Evolutionary conservation across 2,113 vertebrate genomes (phyloP).

Genomic region (Gnathonemus longibarbis): DNA sequence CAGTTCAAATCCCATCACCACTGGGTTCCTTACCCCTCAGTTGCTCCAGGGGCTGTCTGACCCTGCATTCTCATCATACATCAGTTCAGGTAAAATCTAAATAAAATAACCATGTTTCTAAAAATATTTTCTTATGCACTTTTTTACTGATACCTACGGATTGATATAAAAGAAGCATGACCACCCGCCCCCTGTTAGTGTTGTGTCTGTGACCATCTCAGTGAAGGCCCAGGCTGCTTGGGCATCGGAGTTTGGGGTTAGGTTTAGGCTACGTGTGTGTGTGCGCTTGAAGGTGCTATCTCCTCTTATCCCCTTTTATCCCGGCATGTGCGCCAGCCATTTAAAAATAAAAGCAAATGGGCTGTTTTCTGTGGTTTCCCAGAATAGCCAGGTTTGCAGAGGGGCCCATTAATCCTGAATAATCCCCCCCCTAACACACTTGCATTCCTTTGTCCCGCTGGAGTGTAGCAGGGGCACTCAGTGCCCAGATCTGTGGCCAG

Average conservation of each 20-base stretch:
- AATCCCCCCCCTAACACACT: not conserved
- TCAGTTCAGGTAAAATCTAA: not conserved
- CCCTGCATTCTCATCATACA: not conserved
- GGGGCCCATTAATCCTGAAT: constrained; percentile 14
- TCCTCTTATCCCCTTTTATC: not conserved
- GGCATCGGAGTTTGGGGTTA: not conserved
- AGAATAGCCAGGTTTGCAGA: constrained; percentile 8
- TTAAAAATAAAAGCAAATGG: constrained; percentile 21
- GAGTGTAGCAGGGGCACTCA: not conserved
- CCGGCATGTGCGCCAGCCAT: not conserved
- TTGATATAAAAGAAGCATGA: not conserved
- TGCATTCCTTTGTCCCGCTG: not conserved
- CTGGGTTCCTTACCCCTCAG: not conserved
- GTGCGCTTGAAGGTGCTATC: not conserved
- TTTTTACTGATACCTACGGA: not conserved
- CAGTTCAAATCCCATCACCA: not conserved
- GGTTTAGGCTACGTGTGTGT: not conserved
- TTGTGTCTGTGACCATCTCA: not conserved
- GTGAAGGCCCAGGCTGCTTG: not conserved
- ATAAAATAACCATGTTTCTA: not conserved
- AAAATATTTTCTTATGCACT: not conserved
- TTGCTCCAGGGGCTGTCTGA: not conserved
- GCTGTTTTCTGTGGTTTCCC: not conserved
- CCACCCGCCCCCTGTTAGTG: not conserved
- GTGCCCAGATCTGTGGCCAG: not conserved